Evolutionary conservation across 1,140 invertebrate species (phyloP), one percentile per base, ranked within the genome.

Genomic region (Cotesia typhae): DNA sequence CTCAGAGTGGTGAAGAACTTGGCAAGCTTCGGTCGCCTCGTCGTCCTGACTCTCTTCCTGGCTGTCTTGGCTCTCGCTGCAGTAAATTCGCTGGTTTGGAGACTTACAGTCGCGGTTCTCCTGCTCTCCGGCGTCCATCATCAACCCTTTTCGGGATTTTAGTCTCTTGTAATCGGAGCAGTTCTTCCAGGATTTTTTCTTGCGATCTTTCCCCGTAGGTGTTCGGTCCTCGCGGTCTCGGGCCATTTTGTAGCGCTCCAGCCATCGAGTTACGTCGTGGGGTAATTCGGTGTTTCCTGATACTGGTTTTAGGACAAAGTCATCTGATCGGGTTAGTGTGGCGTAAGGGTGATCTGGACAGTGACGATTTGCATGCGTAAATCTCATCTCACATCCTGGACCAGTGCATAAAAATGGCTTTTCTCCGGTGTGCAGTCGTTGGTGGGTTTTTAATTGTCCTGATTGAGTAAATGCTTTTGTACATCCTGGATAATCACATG

Each of bases 371-470:
- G 93, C 92, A 85, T 95, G 93, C n/a, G 93, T 94, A 79, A 94
- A 95, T 70, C 92, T 84, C 83, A 89, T 92, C 38, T 85, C 85
- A 84, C 90, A 92, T 77, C 92, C 92, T 74, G 87, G 78, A 73
- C 88, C 88, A 3, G 91, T 90, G 84, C 94, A 95, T 6, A 91
- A 82, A 83, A 95, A 95, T 3, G 94, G 94, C 80, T 94, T 94
- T 79, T 95, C 94, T 41, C 94, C 94, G 1, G 94, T 94, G 79
- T 95, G 94, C 3, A 95, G 83, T 73, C 93, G 84, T 79, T 94
- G 93, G 83, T 95, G 94, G 1, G 94, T 95, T 83, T 94, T 94
- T 20, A 95, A 80, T 79, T 95, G 94, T 1, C 94, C 94, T 74
- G 93, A 94, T 83, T 95, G 94, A 35, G 93, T 93, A 81, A 95